Base-by-base conservation (phyloP, 2,888 invertebrate genomes). In the Rotaria magnacalcarata region DNA sequence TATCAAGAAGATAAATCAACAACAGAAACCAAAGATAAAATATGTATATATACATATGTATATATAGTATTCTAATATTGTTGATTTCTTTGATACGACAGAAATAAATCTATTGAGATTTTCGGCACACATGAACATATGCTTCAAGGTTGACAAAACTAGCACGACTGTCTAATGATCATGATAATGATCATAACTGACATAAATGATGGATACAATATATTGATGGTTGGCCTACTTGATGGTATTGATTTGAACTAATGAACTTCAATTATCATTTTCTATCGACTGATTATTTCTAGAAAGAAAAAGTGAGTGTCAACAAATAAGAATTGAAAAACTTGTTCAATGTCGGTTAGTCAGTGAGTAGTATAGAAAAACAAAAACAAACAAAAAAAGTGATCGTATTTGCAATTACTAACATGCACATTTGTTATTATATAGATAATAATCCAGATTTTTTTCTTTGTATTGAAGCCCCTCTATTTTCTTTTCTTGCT, bases 101-200 rank as follows among this genome's bases (percentile, higher is more conserved):
- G 67, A 34, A 67, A 67, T 67, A 34, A 16, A 67, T 67, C 67
- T 67, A 27, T 14, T 34, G 3, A 21, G 14, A 14, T 67, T 67
- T 27, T 67, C 67, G 34, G 34, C 34, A 67, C 34, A 34, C 27
- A 67, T 34, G 34, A 27, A 67, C 67, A 67, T 34, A 67, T 67
- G 67, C 67, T 67, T 14, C 14, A 67, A 67, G 34, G 5, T 34
- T 67, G 67, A 34, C 67, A 67, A 6, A 27, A 14, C 2, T 14
- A 4, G 4, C 14, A 34, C 34, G 67, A 27, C 67, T 67, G 67
- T 34, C n/a, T 67, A 67, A 14, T 67, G 14, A 27, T 67, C 27
- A 67, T 34, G 67, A 34, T 67, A 67, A 67, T 67, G 67, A 67
- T 67, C 27, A 67, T 67, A 34, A 67, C 27, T 67, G 54, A 21